Evolutionary conservation across 2,113 vertebrate genomes (phyloP), one percentile per base, ranked within the genome.

Genomic region (Dunckerocampus dactyliophorus): DNA sequence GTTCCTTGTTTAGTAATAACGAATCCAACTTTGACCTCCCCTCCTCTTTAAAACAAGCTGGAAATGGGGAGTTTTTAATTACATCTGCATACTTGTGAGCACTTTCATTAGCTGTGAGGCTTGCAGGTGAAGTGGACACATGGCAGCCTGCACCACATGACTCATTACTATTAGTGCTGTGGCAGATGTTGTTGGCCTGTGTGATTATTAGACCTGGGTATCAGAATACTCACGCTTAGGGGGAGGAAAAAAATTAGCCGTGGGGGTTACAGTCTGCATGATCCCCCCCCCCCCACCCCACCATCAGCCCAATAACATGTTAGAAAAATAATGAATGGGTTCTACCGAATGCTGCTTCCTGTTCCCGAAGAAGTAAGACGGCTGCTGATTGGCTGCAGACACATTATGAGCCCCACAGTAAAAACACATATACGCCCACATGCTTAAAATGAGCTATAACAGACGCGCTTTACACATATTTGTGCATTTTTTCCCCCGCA

Each of bases 281-380:
- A 79, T 73, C 75, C 70, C 68, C 82, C 67, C 9, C 77, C 72
- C 79, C 69, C 24, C 24, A 28, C 5, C 24, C 5, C 24, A 28
- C 24, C 24, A 28, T 28, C 24, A 5, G 24, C 5, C 79, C 78
- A 83, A 67, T 81, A 84, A 84, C 83, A 73, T 69, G 76, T 57
- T 75, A 59, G 63, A 77, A 83, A 65, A 88, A 83, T 88, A 89
- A 88, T 87, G 75, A 87, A 80, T 83, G 80, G 71, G 79, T 85
- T 76, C 82, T 83, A 55, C 63, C 84, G 84, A 80, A 63, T 64
- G 71, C 62, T 72, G 80, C 81, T 88, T 90, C 87, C 88, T 86
- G 85, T 82, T 82, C 82, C 79, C 72, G 11, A 3, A 86, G 77
- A 83, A 54, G 72, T 50, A 58, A 62, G 31, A 77, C 61, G 76